phyloP scores from a whole-genome alignment of 2,113 vertebrate species.

The Apodemus speciosus region DNA sequence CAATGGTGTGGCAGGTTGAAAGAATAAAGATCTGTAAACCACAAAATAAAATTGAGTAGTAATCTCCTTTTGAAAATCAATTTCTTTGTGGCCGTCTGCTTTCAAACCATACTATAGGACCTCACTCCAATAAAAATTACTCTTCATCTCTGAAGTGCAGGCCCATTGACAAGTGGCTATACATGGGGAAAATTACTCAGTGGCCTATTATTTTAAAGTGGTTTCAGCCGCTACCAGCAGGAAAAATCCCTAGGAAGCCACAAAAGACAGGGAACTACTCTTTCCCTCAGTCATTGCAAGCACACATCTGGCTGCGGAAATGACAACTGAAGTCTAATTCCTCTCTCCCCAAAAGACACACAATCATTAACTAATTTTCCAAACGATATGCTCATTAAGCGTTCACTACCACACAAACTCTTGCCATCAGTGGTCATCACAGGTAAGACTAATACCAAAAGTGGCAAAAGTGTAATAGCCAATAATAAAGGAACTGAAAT shows the following conservation, averaged over 20 bases:
- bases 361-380: conserved; percentile 58
- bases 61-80: conserved; percentile 69
- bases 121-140: conserved; percentile 64
- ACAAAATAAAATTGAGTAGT: conserved; percentile 70
- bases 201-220: conserved; percentile 61
- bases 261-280: conserved; percentile 42
- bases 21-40: conserved; percentile 57
- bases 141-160: conserved; percentile 58
- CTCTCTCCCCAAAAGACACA: conserved; percentile 42
- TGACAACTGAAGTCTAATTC: conserved; percentile 45
- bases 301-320: conserved; percentile 36
- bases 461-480: conserved; percentile 25
- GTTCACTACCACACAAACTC: conserved; percentile 33
- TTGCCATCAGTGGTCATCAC: conserved; percentile 26
- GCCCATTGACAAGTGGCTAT: conserved; percentile 53
- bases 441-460: conserved; percentile 2
- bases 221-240: conserved; percentile 61
- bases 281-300: conserved; percentile 36
- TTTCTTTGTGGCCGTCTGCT: conserved; percentile 64
- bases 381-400: conserved; percentile 37
- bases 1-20: conserved; percentile 42
- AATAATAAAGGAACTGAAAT: not conserved
- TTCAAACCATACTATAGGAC: conserved; percentile 51
- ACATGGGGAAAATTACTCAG: conserved; percentile 62
- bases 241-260: conserved; percentile 51